Conservation (phyloP, 2,888 invertebrate genomes). For the Gerris lacustris region DNA sequence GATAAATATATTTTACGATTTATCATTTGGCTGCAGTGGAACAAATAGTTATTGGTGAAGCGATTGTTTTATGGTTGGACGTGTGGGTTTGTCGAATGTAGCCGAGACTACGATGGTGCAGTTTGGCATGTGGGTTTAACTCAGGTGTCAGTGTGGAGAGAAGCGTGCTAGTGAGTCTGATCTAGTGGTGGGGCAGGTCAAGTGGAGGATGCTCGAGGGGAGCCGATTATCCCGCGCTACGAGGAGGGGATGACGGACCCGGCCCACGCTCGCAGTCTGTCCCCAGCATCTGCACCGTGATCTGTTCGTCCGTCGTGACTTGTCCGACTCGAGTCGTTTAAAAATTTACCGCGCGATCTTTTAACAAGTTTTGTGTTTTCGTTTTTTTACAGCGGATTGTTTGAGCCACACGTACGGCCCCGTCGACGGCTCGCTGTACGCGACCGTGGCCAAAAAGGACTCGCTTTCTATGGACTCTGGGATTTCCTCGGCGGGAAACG, state of each 20-base stretch:
- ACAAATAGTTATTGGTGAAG: too few relatives aligned
- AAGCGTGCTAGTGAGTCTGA: neutral
- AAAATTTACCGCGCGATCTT: too few relatives aligned
- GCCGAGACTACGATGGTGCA: too few relatives aligned
- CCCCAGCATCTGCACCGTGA: neutral
- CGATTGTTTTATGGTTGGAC: too few relatives aligned
- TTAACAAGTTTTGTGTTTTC: neutral
- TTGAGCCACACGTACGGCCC: conserved; percentile 65
- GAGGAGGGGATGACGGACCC: neutral
- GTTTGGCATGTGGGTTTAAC: too few relatives aligned
- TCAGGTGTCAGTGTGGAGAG: neutral
- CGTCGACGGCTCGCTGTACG: conserved; percentile 82
- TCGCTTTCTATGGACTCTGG: conserved; percentile 86
- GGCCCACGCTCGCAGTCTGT: neutral
- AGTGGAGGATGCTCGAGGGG: neutral
- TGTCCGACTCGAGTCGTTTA: neutral
- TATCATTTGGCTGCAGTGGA: too few relatives aligned
- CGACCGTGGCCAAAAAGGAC: conserved; percentile 40
- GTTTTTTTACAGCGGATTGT: conserved; percentile 34
- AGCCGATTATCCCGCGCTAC: neutral
- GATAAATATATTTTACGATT: too few relatives aligned
- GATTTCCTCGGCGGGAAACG: conserved; percentile 58
- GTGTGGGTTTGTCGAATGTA: too few relatives aligned
- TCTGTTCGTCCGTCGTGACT: neutral
- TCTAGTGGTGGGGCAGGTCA: neutral